Evolutionary conservation across 2,113 vertebrate genomes (phyloP), one percentile per base, ranked within the genome.

Genomic region (Leptosomus discolor): DNA sequence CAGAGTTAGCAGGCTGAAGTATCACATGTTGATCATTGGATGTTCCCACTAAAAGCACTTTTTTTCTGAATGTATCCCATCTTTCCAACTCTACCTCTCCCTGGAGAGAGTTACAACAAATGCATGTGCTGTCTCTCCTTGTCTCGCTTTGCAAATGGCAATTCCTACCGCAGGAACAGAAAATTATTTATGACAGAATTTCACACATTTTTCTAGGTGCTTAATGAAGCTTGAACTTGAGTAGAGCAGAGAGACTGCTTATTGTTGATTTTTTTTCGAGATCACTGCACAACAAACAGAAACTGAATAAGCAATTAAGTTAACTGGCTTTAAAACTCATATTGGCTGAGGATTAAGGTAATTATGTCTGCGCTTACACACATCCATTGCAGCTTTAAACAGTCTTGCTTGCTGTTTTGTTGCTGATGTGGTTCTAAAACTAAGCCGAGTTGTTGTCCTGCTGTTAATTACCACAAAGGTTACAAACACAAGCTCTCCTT

Each of bases 281-380:
- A 95, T 96, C 90, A 95, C 88, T 95, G 94, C 94, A 96, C 92
- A 94, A 91, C 92, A 97, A 97, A 92, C 95, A 93, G 81, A 93
- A 95, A 95, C 67, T 58, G 78, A 97, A 92, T 77, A 93, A 93
- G 90, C 82, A 96, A 97, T 96, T 97, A 95, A 88, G 85, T 94
- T 90, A 96, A 93, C 90, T 96, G 90, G 78, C 79, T 95, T 94
- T 95, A 96, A 97, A 92, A 94, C 90, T 95, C 85, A 54, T 80
- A 95, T 32, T 90, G 90, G 88, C 68, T 93, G 94, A 92, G 94
- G 92, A 96, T 94, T 97, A 96, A 94, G 88, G 78, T 78, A 97
- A 96, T 97, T 97, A 92, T 43, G 60, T 82, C 92, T 97, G 79
- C 8, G 5, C 51, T 94, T 67, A 88, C 60, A 86, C 61, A 90